These are phyloP conservation scores for Thaleichthys pacificus DNA, from an alignment of 2,797 vertebrate genomes.

Conservation along the genomic window DNA sequence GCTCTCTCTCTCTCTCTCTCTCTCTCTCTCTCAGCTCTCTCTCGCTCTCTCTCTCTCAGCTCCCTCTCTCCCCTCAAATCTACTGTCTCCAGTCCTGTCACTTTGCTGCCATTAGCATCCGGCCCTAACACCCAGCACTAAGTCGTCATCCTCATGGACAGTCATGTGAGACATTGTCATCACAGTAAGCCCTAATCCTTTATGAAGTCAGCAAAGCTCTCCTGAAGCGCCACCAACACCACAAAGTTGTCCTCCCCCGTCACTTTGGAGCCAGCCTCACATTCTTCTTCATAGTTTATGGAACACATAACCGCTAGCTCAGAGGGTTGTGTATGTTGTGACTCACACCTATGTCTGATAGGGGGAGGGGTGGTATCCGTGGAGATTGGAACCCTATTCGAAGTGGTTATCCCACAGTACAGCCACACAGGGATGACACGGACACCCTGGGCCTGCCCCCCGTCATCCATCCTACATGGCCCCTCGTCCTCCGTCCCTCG, in stretches of 20 bases:
- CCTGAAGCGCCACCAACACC: background rate
- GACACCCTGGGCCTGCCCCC: no score
- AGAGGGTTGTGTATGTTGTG: background rate
- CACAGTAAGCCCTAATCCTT: slow-evolving; percentile 14
- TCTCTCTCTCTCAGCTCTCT: background rate
- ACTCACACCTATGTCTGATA: background rate
- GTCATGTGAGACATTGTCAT: slow-evolving; percentile 9
- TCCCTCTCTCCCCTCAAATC: background rate
- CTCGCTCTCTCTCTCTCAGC: background rate
- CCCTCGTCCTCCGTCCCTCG: no score
- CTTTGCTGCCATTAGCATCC: background rate
- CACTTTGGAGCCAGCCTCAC: background rate
- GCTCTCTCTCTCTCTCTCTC: background rate
- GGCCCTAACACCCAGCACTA: background rate
- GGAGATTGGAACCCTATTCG: no score
- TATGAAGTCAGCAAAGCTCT: slow-evolving; percentile 8
- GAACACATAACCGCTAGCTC: background rate
- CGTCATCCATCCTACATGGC: no score
- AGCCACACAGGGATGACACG: no score
- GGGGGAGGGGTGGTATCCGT: no score
- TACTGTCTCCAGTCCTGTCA: background rate
- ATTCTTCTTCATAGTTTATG: background rate
- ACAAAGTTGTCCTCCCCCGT: background rate
- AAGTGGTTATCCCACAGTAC: no score
- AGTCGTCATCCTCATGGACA: background rate